phyloP scores from a whole-genome alignment of 2,797 vertebrate genomes.

The Bradypodion ventrale region DNA sequence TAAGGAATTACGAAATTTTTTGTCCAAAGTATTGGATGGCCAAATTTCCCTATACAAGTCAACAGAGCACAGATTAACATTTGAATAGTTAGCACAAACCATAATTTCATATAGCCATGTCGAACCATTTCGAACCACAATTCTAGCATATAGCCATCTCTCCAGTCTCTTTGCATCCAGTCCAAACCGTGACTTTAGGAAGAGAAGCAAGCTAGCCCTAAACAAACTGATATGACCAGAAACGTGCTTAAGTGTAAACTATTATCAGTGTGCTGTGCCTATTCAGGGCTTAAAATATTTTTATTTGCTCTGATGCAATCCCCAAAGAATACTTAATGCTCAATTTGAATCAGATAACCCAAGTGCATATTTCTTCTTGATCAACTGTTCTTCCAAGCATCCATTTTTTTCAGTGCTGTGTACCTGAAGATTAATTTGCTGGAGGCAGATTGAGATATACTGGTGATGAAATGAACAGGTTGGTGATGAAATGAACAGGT shows the following conservation, averaged over 20 bases:
- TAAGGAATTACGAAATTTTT: background rate
- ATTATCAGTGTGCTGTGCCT: background rate
- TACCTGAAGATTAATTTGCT: no score
- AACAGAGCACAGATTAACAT: background rate
- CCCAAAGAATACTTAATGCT: background rate
- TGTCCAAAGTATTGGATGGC: background rate
- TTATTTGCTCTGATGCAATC: background rate
- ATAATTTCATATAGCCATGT: background rate
- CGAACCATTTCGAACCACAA: no score
- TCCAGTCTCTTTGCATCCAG: background rate
- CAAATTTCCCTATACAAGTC: background rate
- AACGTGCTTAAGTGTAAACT: background rate
- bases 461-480: no score
- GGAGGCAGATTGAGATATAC: no score
- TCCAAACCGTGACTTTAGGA: background rate
- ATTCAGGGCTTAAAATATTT: background rate
- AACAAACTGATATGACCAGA: background rate
- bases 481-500: no score
- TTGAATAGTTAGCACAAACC: background rate
- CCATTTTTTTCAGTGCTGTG: no score
- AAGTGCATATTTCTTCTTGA: no score
- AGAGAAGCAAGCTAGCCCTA: background rate
- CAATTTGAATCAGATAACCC: background rate
- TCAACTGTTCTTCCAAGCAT: no score
- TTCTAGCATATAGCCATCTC: no score